phyloP scores from a whole-genome alignment of 2,888 invertebrate species.

The Aleiodes alternator region DNA sequence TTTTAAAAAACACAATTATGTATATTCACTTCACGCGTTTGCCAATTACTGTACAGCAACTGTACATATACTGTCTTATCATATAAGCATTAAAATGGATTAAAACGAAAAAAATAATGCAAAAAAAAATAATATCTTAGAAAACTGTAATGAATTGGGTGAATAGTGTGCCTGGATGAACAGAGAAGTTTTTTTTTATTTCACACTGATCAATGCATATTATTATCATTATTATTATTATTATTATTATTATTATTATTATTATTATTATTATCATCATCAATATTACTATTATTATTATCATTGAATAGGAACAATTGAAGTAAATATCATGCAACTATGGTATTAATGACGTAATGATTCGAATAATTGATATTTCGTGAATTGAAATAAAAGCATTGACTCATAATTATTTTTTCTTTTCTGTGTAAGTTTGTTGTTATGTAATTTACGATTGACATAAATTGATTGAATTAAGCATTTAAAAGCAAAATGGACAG shows the following conservation, averaged over 20 bases:
- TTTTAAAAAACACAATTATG: slow-evolving; percentile 15
- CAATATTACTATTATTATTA: neutral
- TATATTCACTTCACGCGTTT: slow-evolving; percentile 21
- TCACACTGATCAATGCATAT: slow-evolving; percentile 6
- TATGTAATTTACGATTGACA: neutral
- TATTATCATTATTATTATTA: neutral
- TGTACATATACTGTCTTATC: slow-evolving; percentile 41
- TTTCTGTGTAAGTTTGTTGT: slow-evolving; percentile 4
- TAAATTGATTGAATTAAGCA: slow-evolving; percentile 1
- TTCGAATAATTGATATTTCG: slow-evolving; percentile 10
- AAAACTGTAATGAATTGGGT: neutral
- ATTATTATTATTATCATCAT: neutral
- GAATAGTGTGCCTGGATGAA: slow-evolving; percentile 22
- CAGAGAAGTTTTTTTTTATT: neutral
- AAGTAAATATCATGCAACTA: neutral
- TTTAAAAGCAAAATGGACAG: neutral
- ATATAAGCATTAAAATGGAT: slow-evolving; percentile 18
- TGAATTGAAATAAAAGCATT: neutral
- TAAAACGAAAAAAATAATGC: neutral
- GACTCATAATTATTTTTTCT: neutral
- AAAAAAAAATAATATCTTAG: too few relatives aligned
- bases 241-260: neutral
- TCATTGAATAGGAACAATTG: neutral
- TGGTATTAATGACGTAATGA: slow-evolving; percentile 10
- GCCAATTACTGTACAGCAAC: slow-evolving; percentile 30